phyloP scores from a whole-genome alignment of 2,888 invertebrate species.

The Cephus runcator region DNA sequence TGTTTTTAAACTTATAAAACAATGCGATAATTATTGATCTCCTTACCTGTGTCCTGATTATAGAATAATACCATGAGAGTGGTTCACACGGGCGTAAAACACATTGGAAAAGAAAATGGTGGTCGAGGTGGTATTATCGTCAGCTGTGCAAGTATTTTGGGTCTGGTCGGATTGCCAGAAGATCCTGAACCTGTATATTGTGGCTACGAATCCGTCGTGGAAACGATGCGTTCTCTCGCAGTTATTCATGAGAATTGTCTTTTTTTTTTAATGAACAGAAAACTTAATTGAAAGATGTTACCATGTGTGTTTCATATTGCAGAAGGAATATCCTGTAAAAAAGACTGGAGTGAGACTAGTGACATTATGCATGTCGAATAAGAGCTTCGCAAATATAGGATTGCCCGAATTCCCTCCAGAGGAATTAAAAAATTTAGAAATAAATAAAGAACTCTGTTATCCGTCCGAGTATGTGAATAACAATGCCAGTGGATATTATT shows the following conservation, averaged over 20 bases:
- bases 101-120: slow-evolving; percentile 60
- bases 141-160: slow-evolving; percentile 72
- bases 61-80: slow-evolving; percentile 32
- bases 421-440: background rate
- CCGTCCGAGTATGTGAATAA: background rate
- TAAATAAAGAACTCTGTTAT: slow-evolving; percentile 28
- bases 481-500: too few species aligned
- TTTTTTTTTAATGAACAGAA: background rate
- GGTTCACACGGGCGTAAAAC: slow-evolving; percentile 55
- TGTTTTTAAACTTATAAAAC: background rate
- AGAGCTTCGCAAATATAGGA: slow-evolving; percentile 36
- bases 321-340: slow-evolving; percentile 19
- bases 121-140: slow-evolving; percentile 71
- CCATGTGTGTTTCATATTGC: background rate
- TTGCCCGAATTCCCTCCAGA: slow-evolving; percentile 37
- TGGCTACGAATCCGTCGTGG: slow-evolving; percentile 37
- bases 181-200: slow-evolving; percentile 46
- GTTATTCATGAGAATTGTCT: slow-evolving; percentile 25
- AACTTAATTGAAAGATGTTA: too few species aligned
- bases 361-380: slow-evolving; percentile 46
- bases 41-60: background rate
- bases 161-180: slow-evolving; percentile 59
- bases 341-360: slow-evolving; percentile 51
- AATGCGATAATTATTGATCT: background rate
- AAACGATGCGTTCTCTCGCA: slow-evolving; percentile 36